Conservation (phyloP, 2,113 vertebrate genomes). For the Lagopus leucura region DNA sequence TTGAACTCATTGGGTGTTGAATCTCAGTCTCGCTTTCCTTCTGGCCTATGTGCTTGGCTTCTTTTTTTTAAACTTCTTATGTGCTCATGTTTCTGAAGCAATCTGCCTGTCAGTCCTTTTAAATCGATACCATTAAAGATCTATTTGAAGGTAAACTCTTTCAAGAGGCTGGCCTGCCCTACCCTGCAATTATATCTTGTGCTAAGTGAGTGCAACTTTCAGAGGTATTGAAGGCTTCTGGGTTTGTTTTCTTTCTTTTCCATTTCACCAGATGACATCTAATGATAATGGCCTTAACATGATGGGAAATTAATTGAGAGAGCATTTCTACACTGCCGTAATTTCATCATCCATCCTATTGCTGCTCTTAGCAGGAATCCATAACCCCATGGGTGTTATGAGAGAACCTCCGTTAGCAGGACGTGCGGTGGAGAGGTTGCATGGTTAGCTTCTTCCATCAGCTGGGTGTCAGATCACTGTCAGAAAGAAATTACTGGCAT, state of each 20-base stretch:
- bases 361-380: conserved; percentile 79
- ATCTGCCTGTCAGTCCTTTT: conserved; percentile 5
- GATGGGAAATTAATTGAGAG: conserved; percentile 83
- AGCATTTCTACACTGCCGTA: conserved; percentile 74
- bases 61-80: neutral
- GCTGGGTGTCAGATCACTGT: conserved; percentile 79
- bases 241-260: conserved; percentile 27
- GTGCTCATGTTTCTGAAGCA: conserved; percentile 1
- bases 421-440: conserved; percentile 73
- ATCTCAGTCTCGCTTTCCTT: neutral
- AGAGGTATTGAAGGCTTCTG: conserved; percentile 42
- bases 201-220: conserved; percentile 62
- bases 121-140: conserved; percentile 62
- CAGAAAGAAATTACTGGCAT: conserved; percentile 73
- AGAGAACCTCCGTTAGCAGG: conserved; percentile 72
- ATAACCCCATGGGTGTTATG: conserved; percentile 76
- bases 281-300: conserved; percentile 80
- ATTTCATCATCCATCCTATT: conserved; percentile 75
- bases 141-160: conserved; percentile 56
- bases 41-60: neutral
- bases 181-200: conserved; percentile 28
- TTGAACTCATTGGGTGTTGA: neutral
- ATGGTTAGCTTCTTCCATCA: conserved; percentile 74
- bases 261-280: conserved; percentile 74
- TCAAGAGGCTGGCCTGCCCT: conserved; percentile 18